A percentile compares a stretch with the other conserved stretches of the same genome.
Conservation (phyloP, 2,797 vertebrate species). For the Heterohyrax brucei region DNA sequence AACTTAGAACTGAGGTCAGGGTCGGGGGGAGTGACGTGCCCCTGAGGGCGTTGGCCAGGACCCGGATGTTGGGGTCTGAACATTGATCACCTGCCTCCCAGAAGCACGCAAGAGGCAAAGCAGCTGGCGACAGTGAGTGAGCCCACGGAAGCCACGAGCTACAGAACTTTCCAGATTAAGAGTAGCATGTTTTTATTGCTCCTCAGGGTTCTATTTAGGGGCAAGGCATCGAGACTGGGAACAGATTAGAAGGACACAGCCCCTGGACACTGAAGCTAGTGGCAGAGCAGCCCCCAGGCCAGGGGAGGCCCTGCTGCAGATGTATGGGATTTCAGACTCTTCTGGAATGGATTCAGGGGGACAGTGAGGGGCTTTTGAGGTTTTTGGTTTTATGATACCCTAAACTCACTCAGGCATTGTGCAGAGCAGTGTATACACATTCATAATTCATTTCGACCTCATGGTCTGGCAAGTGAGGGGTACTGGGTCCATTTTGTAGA, state of each 20-base stretch:
- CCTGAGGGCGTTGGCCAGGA: background rate
- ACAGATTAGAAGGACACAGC: background rate
- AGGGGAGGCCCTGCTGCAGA: background rate
- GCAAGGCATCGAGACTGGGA: background rate
- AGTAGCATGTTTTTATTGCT: background rate
- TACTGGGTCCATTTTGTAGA: background rate
- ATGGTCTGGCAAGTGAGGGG: rapidly evolving
- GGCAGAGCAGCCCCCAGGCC: background rate
- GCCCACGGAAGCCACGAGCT: background rate
- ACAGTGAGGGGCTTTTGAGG: too few species aligned
- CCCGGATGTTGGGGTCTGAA: background rate
- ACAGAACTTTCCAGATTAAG: background rate
- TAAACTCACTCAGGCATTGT: rapidly evolving
- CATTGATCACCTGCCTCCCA: too few species aligned
- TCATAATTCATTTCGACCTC: background rate
- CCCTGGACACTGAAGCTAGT: background rate
- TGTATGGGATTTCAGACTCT: background rate
- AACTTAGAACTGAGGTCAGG: background rate
- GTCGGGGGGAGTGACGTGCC: too few species aligned
- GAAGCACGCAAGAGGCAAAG: too few species aligned
- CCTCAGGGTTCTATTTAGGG: background rate
- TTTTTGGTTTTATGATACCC: background rate
- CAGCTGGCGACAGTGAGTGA: background rate
- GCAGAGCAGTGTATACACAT: background rate
- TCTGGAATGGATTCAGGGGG: too few species aligned